A percentile compares a stretch with the other conserved stretches of the same genome.
These are phyloP conservation scores for Xenentodon cancila DNA, from an alignment of 2,797 vertebrate species.

Conservation along the genomic window DNA sequence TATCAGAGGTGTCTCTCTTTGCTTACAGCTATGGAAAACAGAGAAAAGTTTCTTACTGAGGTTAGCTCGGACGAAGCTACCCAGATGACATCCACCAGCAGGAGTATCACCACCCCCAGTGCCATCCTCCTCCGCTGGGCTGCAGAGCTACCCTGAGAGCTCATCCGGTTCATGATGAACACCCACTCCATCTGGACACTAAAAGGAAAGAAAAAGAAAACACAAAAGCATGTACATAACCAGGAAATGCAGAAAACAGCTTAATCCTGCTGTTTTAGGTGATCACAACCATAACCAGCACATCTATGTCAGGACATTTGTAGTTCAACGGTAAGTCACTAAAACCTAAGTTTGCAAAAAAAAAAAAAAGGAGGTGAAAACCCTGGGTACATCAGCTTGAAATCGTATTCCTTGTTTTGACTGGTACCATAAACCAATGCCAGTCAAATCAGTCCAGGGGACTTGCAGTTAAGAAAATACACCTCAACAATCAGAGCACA, in stretches of 20 bases:
- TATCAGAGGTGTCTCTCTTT: not conserved
- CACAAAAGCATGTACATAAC: not conserved
- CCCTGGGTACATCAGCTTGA: too few species aligned
- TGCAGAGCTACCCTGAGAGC: conserved; percentile 86
- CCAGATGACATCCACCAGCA: conserved; percentile 97
- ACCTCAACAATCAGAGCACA: too few species aligned
- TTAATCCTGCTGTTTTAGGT: too few species aligned
- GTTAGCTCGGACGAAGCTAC: conserved; percentile 96
- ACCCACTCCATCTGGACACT: conserved; percentile 90
- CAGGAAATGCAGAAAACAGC: not conserved
- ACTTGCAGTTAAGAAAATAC: too few species aligned
- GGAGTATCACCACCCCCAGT: conserved; percentile 92
- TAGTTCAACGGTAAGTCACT: too few species aligned
- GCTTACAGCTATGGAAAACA: not conserved
- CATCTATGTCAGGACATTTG: too few species aligned
- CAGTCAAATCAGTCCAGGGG: too few species aligned
- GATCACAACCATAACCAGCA: too few species aligned
- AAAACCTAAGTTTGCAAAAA: too few species aligned
- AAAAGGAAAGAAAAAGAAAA: not conserved
- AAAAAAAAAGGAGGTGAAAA: too few species aligned
- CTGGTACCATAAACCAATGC: too few species aligned
- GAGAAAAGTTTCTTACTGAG: conserved; percentile 81
- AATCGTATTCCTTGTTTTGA: too few species aligned
- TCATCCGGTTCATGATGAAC: conserved; percentile 94
- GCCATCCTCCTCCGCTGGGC: conserved; percentile 90